Evolutionary conservation across 2,797 vertebrate genomes (phyloP).

Genomic region (Macroramphosus scolopax): DNA sequence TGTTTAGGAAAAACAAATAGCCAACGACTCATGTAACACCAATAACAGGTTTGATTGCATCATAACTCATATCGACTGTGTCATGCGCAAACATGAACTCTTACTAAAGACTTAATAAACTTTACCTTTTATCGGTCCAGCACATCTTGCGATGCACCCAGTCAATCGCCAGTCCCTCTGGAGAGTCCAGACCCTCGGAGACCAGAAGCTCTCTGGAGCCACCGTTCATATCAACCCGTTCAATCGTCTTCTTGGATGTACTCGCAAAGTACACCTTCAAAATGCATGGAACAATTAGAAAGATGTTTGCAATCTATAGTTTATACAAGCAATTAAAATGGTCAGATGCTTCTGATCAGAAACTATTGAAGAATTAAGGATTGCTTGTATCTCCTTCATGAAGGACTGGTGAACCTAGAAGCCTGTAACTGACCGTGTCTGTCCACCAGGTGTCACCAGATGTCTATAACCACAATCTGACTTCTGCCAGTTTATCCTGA

Average conservation of each 20-base stretch:
- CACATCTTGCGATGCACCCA: constrained; percentile 89
- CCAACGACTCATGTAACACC: no score
- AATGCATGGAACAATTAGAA: constrained; percentile 19
- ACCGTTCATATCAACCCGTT: constrained; percentile 81
- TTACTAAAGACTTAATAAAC: no score
- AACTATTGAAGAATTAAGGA: no score
- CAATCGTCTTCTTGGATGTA: constrained; percentile 81
- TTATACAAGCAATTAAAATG: background rate
- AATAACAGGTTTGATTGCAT: no score
- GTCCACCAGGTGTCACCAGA: constrained; percentile 54
- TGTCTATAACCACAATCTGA: constrained; percentile 6
- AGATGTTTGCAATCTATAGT: background rate
- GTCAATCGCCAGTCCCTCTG: constrained; percentile 87
- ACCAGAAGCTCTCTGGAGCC: constrained; percentile 80
- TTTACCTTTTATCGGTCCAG: constrained; percentile 90
- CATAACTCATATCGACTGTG: no score
- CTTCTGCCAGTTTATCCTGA: no score
- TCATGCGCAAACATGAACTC: no score
- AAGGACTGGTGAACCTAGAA: background rate
- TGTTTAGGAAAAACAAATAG: no score
- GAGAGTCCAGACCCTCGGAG: constrained; percentile 70
- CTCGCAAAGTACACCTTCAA: constrained; percentile 90
- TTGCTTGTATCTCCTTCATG: background rate
- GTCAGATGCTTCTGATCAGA: no score
- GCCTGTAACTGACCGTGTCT: background rate